Base-by-base conservation (phyloP, 35 echinoderm and acorn worm species). In the Holothuria glaberrima region DNA sequence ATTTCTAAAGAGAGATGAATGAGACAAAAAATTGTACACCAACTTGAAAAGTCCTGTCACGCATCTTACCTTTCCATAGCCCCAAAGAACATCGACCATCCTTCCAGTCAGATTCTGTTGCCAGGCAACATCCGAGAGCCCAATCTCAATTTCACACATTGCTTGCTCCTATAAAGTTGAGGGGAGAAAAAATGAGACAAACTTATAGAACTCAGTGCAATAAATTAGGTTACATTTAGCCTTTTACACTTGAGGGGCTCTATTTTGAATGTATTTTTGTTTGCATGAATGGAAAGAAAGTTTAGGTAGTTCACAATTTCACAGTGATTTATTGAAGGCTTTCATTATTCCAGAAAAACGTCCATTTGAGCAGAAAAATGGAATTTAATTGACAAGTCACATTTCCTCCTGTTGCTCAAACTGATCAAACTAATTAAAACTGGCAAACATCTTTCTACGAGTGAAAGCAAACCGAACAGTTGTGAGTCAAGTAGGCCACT, bases 31-130 rank as follows among this genome's bases (percentile, higher is more conserved):
- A 14, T 9, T 54, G 50, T 54, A 54, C 9, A 54, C 9, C 3
- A 54, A 12, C 16, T 54, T 54, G 0, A 5, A 9, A 9, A 54
- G 50, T 54, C 50, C 50, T 54, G 62, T 44, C 6, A 28, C 16
- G 50, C 16, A 54, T 54, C 19, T 29, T 72, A 91, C 90, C 79
- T 91, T 86, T 67, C 81, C 81, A 73, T 91, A 91, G 58, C 82
- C 76, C 90, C 90, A 91, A 29, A 59, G 34, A 28, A 91, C 90
- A 70, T 91, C 90, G 31, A 86, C 90, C 48, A 75, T 48, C 20
- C 62, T 50, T 58, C 80, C 90, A 31, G 90, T 91, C 54, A 91
- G 64, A 61, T 91, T 91, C 60, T 68, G 50, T 78, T 91, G 90
- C 90, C 90, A 91, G 66, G 81, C 90, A 68, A 91, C 63, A 59